Evolutionary conservation across 2,888 invertebrate genomes (phyloP).

Genomic region (Mesorhabditis belari): DNA sequence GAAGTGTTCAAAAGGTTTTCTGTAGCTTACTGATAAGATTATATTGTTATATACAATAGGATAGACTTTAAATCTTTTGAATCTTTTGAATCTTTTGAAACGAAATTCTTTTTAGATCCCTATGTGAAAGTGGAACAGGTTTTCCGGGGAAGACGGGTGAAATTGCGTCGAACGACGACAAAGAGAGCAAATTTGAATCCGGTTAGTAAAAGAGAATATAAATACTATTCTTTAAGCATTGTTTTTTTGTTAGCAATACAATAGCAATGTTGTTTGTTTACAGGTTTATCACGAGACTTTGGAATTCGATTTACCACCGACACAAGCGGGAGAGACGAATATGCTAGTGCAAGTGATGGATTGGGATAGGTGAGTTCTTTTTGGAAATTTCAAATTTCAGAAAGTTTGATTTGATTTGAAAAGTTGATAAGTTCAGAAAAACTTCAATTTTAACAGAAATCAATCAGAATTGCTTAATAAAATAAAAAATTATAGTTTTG

Average conservation of each 20-base stretch:
- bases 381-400: not conserved
- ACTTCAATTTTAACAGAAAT: not conserved
- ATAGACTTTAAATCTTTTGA: too few relatives aligned
- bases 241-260: conserved; percentile 57
- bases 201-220: too few relatives aligned
- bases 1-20: too few relatives aligned
- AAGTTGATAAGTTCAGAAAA: not conserved
- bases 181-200: conserved; percentile 57
- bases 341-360: conserved; percentile 78
- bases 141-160: conserved; percentile 78
- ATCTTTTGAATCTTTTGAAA: too few relatives aligned
- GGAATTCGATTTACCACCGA: conserved; percentile 80
- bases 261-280: conserved; percentile 68
- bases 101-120: conserved; percentile 67
- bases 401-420: not conserved
- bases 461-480: not conserved
- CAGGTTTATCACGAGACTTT: conserved; percentile 85
- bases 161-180: conserved; percentile 86
- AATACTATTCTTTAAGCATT: too few relatives aligned
- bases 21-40: too few relatives aligned
- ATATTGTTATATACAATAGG: too few relatives aligned
- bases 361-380: conserved; percentile 69
- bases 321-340: conserved; percentile 72
- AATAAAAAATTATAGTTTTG: too few relatives aligned
- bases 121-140: conserved; percentile 85